Evolutionary conservation across 2,797 vertebrate genomes (phyloP), one percentile per base, ranked within the genome.

Genomic region (Mormyrops boulengeri): DNA sequence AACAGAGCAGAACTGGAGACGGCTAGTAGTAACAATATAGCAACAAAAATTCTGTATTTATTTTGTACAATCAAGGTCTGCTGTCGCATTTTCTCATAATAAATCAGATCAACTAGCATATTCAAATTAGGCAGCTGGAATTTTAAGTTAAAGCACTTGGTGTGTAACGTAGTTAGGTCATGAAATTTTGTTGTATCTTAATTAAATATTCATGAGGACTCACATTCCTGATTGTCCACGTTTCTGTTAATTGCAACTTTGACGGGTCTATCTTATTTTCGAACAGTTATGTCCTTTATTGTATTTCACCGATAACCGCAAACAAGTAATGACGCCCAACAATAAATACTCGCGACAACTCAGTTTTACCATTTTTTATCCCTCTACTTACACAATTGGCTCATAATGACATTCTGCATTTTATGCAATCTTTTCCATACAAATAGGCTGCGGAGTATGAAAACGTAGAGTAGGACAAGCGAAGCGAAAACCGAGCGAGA

Each of bases 21-120:
- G 92, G 93, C 89, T 92, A 93, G 92, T 93, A 93, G 93, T 92
- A 92, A 89, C 92, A 90, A 95, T 92, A 94, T 92, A 93, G 94
- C 92, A 93, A 87, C 92, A 93, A 92, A 94, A 91, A 91, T 50
- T 89, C 89, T 91, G 87, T 88, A 89, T 94, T 89, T 95, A 95
- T 96, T 96, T 95, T 85, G 12, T 53, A 38, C 41, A 52, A 17
- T 87, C 26, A 2, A 77, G 14, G 49, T 38, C 14, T 73, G 57
- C 47, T 1, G 22, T 49, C 84, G 57, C 0, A 26, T n/a, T 34
- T 66, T 53, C 14, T 66, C 11, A 57, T 17, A 87, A 55, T 57
- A 87, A 38, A 50, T 55, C 14, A 38, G 50, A 55, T 55, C 47
- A 30, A 14, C 17, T 49, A 55, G 19, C 19, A n/a, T 34, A 49